Percentiles rank a stretch among this genome's conserved stretches.
Conservation (phyloP, 2,113 vertebrate genomes). For the Falcunculus frontatus region DNA sequence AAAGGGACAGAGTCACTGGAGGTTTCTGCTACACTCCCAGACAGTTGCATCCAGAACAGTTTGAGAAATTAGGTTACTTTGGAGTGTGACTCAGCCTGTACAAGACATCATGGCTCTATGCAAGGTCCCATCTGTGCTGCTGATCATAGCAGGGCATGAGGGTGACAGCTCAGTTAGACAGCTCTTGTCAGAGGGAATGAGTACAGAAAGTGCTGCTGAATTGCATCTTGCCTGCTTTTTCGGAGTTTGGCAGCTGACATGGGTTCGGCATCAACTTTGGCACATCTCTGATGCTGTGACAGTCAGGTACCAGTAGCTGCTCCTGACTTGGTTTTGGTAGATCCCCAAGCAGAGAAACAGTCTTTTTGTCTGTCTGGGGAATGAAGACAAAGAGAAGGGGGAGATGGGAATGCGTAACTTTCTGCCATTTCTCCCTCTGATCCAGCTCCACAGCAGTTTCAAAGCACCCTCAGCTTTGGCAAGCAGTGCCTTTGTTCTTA, state of each 20-base stretch:
- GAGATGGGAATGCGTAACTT: neutral
- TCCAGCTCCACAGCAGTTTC: neutral
- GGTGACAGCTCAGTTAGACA: neutral
- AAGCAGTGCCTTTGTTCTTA: neutral
- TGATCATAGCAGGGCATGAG: neutral
- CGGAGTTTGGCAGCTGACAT: neutral
- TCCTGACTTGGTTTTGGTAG: neutral
- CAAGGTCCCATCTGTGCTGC: neutral
- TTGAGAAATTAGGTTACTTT: neutral
- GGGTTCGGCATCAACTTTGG: accelerated
- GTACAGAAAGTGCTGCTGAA: neutral
- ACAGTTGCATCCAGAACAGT: neutral
- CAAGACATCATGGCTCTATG: neutral
- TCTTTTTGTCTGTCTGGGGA: neutral
- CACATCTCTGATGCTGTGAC: neutral
- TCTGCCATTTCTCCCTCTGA: neutral
- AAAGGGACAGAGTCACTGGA: neutral
- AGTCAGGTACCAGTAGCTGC: neutral
- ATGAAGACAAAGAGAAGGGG: neutral
- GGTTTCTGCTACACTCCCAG: neutral
- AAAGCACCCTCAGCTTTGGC: neutral
- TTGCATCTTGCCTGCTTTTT: neutral
- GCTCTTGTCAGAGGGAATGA: neutral
- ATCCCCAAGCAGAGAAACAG: neutral
- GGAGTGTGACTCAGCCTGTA: neutral